phyloP scores from a whole-genome alignment of 2,113 vertebrate genomes.

The Muntiacus muntjak region DNA sequence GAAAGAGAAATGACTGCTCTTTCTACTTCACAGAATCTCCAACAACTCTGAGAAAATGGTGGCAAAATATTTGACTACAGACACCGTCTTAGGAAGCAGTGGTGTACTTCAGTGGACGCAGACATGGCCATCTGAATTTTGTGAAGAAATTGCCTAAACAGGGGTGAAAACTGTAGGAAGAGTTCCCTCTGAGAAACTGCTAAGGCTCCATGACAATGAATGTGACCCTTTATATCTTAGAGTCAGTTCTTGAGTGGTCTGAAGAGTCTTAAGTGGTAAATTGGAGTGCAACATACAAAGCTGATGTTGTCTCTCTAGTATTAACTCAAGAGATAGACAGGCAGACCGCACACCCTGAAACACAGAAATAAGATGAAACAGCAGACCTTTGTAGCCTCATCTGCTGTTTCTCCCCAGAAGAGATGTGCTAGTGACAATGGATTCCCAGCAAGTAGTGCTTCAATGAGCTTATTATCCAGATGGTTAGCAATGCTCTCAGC shows the following conservation, averaged over 20 bases:
- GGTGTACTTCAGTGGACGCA: background rate
- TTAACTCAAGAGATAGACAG: background rate
- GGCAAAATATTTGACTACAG: background rate
- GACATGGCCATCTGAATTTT: background rate
- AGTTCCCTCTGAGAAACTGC: background rate
- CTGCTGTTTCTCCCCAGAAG: background rate
- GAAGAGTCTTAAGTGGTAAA: background rate
- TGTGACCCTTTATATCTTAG: background rate
- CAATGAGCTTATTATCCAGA: background rate
- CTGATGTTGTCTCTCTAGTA: background rate
- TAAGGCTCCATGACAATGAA: background rate
- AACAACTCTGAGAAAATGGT: background rate
- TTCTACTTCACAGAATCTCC: background rate
- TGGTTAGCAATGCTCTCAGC: background rate
- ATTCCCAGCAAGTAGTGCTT: background rate
- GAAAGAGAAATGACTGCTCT: background rate
- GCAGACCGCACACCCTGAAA: background rate
- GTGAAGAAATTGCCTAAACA: background rate
- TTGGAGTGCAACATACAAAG: background rate
- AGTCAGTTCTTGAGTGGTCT: background rate
- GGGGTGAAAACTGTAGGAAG: background rate
- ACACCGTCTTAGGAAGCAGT: background rate
- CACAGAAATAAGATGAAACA: background rate
- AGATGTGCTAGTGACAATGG: background rate
- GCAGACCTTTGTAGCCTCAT: background rate